Base-by-base conservation (phyloP, 2,888 invertebrate species). In the Icerya purchasi region DNA sequence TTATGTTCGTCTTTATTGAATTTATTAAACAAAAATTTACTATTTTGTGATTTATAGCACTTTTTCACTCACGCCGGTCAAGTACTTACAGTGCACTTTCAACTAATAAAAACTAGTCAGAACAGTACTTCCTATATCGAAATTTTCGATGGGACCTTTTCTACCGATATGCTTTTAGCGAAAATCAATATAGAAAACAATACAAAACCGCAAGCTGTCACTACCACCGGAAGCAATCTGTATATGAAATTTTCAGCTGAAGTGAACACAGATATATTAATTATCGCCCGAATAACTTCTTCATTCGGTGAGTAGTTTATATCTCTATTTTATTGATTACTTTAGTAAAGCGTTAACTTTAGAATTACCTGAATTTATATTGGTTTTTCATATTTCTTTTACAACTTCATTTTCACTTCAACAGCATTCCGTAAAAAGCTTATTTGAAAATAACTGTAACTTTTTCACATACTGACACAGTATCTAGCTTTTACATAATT, bases 181-280 rank as follows among this genome's bases (percentile, higher is more conserved):
- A 73, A 76, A 0, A 83, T 91, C 70, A 75, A 75, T 59, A 80
- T 94, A 56, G 77, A 82, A 67, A 96, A 96, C 71, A 81, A 81
- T 61, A 90, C 92, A 0, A 76, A 90, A 66, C 90, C 91, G 0
- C 91, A 93, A 70, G 87, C 88, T 68, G 79, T 91, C 14, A 86
- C 89, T 2, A 85, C 89, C 2, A 83, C 83, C 0, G 76, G 81
- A 62, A 84, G 86, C 67, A 81, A 84, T 70, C 79, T 94, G 69
- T 86, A 78, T 68, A 78, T 96, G 21, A 78, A 81, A 67, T 91
- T 91, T 69, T 76, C 74, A 52, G 88, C 88, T 0, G 78, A 84
- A 66, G 77, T 83, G 5, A 77, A 80, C 64, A 80, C 81, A 5
- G 82, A 83, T 68, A 79, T 85, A 62, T 77, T 84, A 54, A 83